phyloP scores from a whole-genome alignment of 2,113 vertebrate species.

The Rhabdornis inornatus region DNA sequence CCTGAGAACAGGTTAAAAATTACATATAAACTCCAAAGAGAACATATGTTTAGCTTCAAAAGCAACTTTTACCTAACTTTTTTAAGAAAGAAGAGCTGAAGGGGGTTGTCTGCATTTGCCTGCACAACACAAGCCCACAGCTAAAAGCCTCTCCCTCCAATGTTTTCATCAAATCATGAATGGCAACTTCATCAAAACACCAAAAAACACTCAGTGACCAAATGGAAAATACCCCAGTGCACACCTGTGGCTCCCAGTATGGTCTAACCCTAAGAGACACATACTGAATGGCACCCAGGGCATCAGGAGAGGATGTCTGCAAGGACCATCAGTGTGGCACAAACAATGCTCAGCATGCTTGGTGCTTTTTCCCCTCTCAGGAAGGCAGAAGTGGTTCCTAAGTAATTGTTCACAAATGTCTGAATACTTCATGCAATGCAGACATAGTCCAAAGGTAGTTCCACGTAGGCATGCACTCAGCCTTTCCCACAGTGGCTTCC shows the following conservation, averaged over 20 bases:
- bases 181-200: neutral
- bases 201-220: neutral
- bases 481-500: neutral
- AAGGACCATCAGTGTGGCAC: neutral
- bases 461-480: neutral
- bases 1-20: neutral
- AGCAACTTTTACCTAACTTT: neutral
- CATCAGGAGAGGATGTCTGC: neutral
- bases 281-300: neutral
- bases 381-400: neutral
- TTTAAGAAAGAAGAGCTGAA: neutral
- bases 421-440: neutral
- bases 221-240: neutral
- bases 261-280: neutral
- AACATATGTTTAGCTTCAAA: neutral
- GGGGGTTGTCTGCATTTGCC: fast-evolving
- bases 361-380: neutral
- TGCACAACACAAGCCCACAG: neutral
- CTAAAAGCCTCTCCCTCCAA: neutral
- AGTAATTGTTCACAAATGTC: neutral
- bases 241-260: neutral
- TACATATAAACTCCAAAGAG: neutral
- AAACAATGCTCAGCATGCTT: neutral
- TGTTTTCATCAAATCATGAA: neutral
- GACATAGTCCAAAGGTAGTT: neutral